Percentiles rank a stretch among this genome's conserved stretches.
phyloP scores from a whole-genome alignment of 2,113 vertebrate species.

The Prinia subflava region DNA sequence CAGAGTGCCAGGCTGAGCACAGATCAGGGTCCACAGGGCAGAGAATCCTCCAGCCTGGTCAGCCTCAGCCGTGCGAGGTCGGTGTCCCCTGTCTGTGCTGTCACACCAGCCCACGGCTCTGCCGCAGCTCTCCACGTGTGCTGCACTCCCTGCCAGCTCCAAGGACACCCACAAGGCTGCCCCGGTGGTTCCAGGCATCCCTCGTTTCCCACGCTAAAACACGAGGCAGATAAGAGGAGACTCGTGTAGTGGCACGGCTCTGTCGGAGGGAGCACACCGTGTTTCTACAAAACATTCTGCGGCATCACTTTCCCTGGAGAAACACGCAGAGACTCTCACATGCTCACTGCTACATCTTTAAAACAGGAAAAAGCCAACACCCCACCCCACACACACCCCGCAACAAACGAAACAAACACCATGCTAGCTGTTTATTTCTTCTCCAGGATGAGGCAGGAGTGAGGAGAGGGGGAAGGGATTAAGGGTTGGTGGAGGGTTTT shows the following conservation, averaged over 20 bases:
- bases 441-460: not conserved
- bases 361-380: not conserved
- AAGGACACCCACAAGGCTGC: not conserved
- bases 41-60: not conserved
- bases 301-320: not conserved
- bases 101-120: not conserved
- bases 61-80: not conserved
- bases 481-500: fast-evolving
- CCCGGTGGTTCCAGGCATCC: not conserved
- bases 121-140: not conserved
- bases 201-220: not conserved
- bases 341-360: not conserved
- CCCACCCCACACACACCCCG: fast-evolving
- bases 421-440: not conserved
- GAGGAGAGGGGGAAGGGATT: not conserved
- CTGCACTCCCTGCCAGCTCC: not conserved
- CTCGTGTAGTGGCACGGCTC: not conserved
- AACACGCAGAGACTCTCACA: not conserved
- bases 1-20: not conserved
- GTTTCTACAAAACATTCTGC: not conserved
- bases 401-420: not conserved
- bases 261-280: not conserved
- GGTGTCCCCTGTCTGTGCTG: not conserved
- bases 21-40: not conserved
- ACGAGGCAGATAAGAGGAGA: not conserved